Evolutionary conservation across 1,140 invertebrate species (phyloP).

Genomic region (Homarus americanus): DNA sequence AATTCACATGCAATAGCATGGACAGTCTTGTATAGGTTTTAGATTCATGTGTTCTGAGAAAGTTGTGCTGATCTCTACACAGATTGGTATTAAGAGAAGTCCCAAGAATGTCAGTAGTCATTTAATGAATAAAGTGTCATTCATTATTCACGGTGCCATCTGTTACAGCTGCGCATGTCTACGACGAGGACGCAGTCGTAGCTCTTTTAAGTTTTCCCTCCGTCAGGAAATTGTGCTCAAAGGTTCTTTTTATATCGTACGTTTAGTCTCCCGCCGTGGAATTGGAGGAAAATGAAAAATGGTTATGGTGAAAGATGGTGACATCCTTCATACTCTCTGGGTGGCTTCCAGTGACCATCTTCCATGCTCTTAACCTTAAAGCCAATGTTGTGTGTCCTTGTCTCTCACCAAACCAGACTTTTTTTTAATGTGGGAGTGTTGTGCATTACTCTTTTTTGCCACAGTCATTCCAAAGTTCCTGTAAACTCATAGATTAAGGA

Average conservation of each 20-base stretch:
- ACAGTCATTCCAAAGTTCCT: slow-evolving; percentile 48
- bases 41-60: not conserved
- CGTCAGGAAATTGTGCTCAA: slow-evolving; percentile 10
- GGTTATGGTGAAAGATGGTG: not conserved
- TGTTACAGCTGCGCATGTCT: slow-evolving; percentile 5
- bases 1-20: not conserved
- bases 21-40: not conserved
- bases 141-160: slow-evolving; percentile 10
- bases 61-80: not conserved
- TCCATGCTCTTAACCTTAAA: not conserved
- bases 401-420: not conserved
- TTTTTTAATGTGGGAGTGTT: slow-evolving; percentile 1
- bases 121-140: not conserved
- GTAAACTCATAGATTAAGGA: slow-evolving; percentile 22
- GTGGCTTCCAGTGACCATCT: slow-evolving; percentile 1
- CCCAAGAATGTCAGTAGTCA: not conserved
- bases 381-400: not conserved
- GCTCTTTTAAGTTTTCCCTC: slow-evolving; percentile 9
- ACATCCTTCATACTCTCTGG: not conserved
- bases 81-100: not conserved
- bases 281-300: not conserved
- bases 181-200: not conserved
- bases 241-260: slow-evolving; percentile 16
- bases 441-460: not conserved
- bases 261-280: not conserved